Percentiles rank a stretch among this genome's conserved stretches.
Conservation (phyloP, 2,797 vertebrate genomes). For the Pampus argenteus region DNA sequence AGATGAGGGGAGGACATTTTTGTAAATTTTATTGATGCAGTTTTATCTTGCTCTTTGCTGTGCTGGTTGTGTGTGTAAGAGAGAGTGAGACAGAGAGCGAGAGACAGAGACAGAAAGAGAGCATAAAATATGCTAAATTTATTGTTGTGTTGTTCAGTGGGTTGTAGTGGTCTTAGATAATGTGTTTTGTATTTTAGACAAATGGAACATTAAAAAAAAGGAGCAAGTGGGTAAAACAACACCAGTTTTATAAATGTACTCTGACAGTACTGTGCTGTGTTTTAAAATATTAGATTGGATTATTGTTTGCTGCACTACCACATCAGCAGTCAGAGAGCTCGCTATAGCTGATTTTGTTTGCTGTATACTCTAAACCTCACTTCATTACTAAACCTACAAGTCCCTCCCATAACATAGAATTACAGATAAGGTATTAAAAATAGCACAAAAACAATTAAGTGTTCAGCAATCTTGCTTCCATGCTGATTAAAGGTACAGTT, state of each 20-base stretch:
- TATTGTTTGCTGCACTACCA: too few species aligned
- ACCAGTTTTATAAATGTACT: neutral
- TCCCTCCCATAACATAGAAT: too few species aligned
- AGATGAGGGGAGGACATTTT: too few species aligned
- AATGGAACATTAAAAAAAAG: neutral
- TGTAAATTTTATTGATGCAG: neutral
- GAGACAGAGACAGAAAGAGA: neutral
- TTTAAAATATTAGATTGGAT: too few species aligned
- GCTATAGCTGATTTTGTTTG: too few species aligned
- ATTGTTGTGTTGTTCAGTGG: constrained; percentile 1
- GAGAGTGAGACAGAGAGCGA: too few species aligned
- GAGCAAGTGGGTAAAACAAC: neutral
- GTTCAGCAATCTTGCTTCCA: constrained; percentile 14
- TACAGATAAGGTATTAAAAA: too few species aligned
- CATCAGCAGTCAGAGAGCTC: too few species aligned
- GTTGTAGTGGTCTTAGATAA: neutral
- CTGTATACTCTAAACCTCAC: too few species aligned
- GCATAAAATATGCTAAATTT: neutral
- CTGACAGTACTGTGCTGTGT: too few species aligned
- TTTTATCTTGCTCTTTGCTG: neutral
- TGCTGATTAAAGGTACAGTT: constrained; percentile 47
- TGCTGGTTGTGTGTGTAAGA: neutral
- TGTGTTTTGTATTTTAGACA: neutral
- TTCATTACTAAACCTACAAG: too few species aligned
- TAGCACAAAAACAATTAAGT: constrained; percentile 47